A percentile compares a stretch with the other conserved stretches of the same genome.
Evolutionary conservation across 2,113 vertebrate genomes (phyloP).

Genomic region (Nymphicus hollandicus): DNA sequence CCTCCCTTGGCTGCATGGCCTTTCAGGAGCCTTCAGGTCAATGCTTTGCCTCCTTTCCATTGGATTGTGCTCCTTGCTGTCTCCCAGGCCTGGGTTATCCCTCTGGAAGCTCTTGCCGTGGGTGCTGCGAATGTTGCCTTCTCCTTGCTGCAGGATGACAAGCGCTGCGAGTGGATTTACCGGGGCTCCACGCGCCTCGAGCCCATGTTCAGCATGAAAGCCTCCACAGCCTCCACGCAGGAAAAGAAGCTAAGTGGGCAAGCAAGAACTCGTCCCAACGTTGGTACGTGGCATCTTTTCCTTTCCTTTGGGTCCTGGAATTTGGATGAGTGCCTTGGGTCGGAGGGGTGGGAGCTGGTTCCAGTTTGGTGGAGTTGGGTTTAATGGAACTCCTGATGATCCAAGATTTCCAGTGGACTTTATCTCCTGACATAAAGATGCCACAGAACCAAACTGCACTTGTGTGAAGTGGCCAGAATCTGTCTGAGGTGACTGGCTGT

Average conservation of each 20-base stretch:
- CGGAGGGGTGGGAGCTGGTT: not conserved
- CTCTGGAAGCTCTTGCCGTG: not conserved
- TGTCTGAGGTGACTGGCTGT: too few relatives aligned
- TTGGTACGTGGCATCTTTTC: conserved; percentile 75
- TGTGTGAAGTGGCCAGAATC: not conserved
- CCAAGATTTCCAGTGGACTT: not conserved
- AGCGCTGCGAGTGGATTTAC: conserved; percentile 97
- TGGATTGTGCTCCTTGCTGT: rapidly evolving
- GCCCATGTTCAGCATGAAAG: conserved; percentile 98
- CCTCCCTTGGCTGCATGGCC: not conserved
- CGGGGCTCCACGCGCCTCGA: conserved; percentile 93
- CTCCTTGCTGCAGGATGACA: conserved; percentile 83
- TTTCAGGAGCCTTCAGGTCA: not conserved
- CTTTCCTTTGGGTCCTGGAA: rapidly evolving
- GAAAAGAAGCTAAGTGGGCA: conserved; percentile 94
- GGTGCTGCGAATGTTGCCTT: not conserved
- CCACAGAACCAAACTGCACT: not conserved
- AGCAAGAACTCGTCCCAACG: conserved; percentile 89
- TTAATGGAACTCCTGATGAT: not conserved
- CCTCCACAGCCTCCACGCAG: conserved; percentile 86
- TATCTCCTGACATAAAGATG: not conserved
- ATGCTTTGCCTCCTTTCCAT: not conserved
- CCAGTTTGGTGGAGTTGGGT: not conserved
- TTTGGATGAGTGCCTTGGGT: rapidly evolving
- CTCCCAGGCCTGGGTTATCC: rapidly evolving